phyloP scores from a whole-genome alignment of 2,888 invertebrate genomes.

The Xestia ashworthii region DNA sequence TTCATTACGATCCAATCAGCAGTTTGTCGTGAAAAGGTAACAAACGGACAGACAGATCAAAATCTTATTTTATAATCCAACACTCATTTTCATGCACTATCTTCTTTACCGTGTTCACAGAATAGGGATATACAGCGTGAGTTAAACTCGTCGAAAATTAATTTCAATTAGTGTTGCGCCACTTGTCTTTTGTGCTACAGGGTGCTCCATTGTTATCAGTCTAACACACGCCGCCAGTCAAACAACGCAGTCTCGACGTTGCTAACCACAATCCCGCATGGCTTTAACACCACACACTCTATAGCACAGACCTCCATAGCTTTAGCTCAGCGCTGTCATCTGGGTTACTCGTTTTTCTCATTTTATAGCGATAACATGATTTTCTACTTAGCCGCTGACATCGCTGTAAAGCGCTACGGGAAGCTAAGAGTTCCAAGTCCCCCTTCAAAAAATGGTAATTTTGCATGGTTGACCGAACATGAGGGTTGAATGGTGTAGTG shows the following conservation, averaged over 20 bases:
- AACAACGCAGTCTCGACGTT: constrained; percentile 27
- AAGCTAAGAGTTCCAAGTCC: constrained; percentile 12
- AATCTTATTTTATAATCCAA: background rate
- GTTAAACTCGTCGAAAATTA: constrained; percentile 38
- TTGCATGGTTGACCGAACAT: constrained; percentile 39
- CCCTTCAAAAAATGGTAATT: constrained; percentile 34
- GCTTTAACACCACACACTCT: constrained; percentile 40
- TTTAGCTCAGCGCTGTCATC: constrained; percentile 36
- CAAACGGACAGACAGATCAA: background rate
- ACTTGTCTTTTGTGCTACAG: constrained; percentile 35
- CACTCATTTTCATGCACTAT: background rate
- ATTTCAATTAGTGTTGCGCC: constrained; percentile 38
- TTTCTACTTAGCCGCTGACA: constrained; percentile 55
- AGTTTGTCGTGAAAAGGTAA: too few relatives aligned
- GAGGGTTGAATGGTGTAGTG: constrained; percentile 31
- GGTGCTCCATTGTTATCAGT: constrained; percentile 50
- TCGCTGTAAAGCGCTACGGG: constrained; percentile 12
- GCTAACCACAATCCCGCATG: constrained; percentile 41
- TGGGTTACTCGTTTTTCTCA: constrained; percentile 34
- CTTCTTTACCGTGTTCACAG: background rate
- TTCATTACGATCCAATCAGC: too few relatives aligned
- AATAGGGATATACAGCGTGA: background rate
- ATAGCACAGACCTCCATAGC: constrained; percentile 27
- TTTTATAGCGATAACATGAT: constrained; percentile 52
- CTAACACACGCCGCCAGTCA: constrained; percentile 34